Evolutionary conservation across 2,888 invertebrate species (phyloP).

Genomic region (Hypomecis atomaria): DNA sequence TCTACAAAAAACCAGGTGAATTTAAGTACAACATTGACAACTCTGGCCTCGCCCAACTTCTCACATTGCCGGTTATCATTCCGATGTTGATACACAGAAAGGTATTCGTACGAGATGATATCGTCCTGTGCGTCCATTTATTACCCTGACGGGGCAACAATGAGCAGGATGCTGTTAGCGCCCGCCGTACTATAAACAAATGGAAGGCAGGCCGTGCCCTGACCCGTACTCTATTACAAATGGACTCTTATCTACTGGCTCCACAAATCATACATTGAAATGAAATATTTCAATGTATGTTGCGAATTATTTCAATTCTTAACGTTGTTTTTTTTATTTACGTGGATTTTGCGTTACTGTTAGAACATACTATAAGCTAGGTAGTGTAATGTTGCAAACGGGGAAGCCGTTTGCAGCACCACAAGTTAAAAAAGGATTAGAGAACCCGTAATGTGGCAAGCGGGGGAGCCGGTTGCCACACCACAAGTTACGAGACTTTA

Average conservation of each 20-base stretch:
- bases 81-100: conserved; percentile 64
- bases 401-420: no score
- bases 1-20: no score
- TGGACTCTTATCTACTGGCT: conserved; percentile 52
- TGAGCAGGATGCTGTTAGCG: conserved; percentile 74
- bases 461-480: no score
- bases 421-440: no score
- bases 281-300: conserved; percentile 49
- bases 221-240: conserved; percentile 63
- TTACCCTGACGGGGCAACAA: conserved; percentile 76
- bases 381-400: no score
- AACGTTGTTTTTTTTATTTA: not conserved
- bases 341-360: no score
- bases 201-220: conserved; percentile 67
- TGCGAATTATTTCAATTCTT: conserved; percentile 24
- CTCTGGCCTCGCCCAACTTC: not conserved
- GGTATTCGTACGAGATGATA: conserved; percentile 65
- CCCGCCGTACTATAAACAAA: conserved; percentile 66
- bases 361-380: no score
- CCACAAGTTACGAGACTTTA: no score
- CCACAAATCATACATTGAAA: conserved; percentile 55
- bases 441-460: no score
- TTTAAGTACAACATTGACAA: no score
- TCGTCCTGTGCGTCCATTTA: conserved; percentile 67
- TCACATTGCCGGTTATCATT: conserved; percentile 56